A percentile compares a stretch with the other conserved stretches of the same genome.
phyloP scores from a whole-genome alignment of 2,797 vertebrate genomes.

The Coregonus ussuriensis region DNA sequence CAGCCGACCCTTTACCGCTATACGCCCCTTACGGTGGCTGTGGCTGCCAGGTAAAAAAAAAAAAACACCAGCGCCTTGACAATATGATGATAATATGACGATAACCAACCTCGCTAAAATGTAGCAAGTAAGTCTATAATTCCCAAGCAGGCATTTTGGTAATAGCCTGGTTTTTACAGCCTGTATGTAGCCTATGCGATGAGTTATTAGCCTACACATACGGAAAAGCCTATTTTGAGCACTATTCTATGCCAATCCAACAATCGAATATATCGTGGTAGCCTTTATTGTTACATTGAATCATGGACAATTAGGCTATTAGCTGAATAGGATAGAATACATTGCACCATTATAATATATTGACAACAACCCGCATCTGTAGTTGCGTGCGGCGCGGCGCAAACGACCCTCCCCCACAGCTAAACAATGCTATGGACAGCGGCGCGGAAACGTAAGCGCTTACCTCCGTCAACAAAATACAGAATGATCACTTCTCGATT shows the following conservation, averaged over 20 bases:
- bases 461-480: conserved; percentile 66
- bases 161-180: neutral
- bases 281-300: neutral
- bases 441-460: conserved; percentile 60
- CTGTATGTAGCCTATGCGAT: neutral
- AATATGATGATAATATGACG: neutral
- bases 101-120: neutral
- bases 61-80: neutral
- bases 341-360: neutral
- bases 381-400: conserved; percentile 46
- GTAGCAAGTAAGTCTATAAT: neutral
- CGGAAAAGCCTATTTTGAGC: neutral
- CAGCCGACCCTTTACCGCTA: conserved; percentile 41
- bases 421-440: conserved; percentile 75
- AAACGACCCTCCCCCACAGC: conserved; percentile 75
- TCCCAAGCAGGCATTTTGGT: neutral
- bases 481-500: conserved; percentile 31
- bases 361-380: conserved; percentile 37
- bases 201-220: neutral
- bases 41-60: conserved; percentile 10
- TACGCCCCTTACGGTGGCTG: conserved; percentile 7
- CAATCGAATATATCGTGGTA: neutral
- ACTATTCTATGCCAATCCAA: neutral
- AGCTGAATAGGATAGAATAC: neutral
- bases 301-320: neutral